Conservation (phyloP, 1,140 invertebrate genomes). For the Holotrichia oblita region DNA sequence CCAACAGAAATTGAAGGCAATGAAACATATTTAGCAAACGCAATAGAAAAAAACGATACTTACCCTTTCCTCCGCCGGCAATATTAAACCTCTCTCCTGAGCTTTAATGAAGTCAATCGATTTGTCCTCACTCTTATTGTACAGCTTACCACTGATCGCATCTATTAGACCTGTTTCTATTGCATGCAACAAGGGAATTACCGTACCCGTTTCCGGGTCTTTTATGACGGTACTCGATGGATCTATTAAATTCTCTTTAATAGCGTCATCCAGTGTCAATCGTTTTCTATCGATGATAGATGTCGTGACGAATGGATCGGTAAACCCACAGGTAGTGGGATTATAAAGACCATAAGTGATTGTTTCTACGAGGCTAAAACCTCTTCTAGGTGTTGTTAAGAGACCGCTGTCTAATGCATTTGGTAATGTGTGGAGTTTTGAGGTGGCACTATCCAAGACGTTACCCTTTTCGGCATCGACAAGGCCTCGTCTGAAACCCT, state of each 20-base stretch:
- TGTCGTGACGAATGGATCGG: constrained; percentile 79
- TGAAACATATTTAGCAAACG: background rate
- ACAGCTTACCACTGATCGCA: constrained; percentile 74
- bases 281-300: constrained; percentile 73
- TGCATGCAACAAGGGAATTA: constrained; percentile 80
- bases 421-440: constrained; percentile 78
- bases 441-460: constrained; percentile 82
- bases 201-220: constrained; percentile 78
- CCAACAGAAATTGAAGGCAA: background rate
- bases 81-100: constrained; percentile 83
- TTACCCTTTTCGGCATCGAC: constrained; percentile 88
- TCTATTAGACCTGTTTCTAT: constrained; percentile 81
- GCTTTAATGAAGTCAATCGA: constrained; percentile 87
- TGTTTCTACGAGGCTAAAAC: constrained; percentile 83
- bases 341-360: constrained; percentile 86
- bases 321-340: constrained; percentile 78
- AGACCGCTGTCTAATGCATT: constrained; percentile 81
- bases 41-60: constrained; percentile 61
- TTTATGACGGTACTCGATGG: constrained; percentile 85
- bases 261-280: constrained; percentile 79
- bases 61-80: constrained; percentile 92
- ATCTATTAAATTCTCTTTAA: constrained; percentile 82
- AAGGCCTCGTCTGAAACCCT: constrained; percentile 85
- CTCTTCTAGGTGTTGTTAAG: constrained; percentile 77
- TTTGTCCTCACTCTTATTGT: constrained; percentile 69